Evolutionary conservation across 2,888 invertebrate species (phyloP), one percentile per base, ranked within the genome.

Genomic region (Idaea dimidiata): DNA sequence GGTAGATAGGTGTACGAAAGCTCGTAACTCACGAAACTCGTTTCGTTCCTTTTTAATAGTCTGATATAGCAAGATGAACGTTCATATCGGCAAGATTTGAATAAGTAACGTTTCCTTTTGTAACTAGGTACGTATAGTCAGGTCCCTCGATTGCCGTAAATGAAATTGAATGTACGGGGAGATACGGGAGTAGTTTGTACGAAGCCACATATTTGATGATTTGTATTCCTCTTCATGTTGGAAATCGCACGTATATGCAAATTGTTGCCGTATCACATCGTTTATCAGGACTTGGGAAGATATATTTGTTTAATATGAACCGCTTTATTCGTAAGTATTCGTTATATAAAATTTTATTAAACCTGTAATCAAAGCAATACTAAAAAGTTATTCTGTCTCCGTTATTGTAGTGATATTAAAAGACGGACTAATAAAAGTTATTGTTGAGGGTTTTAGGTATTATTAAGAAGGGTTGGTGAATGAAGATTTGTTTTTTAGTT

Each of bases 181-280:
- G 60, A 58, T 62, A 64, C 43, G 59, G 61, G 59, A 57, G 61
- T 66, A 67, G 61, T 63, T 66, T 58, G 62, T 67, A 58, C 62
- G 60, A 18, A 62, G 59, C 62, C 62, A 59, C 63, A 63, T 68
- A 66, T 62, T 60, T 62, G 18, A 18, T 63, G 67, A 67, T 70
- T 68, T 62, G 63, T 67, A 70, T 70, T 66, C 67, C 62, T 65
- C 67, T 62, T 63, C 64, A 62, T 55, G 58, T 66, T 55, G 60
- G 64, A 54, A 67, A 66, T 53, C 60, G 62, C 70, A 67, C 63
- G 68, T 67, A 66, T 68, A 70, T 68, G 70, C 61, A 62, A 70
- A 70, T 67, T 61, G 57, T 33, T 58, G 57, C 57, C 55, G 32
- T 53, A 61, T 68, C 62, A 59, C 57, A 54, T 32, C 61, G 60